These are phyloP conservation scores for Drosophila subobscura DNA, from an alignment of 1,140 invertebrate genomes.

Conservation along the genomic window DNA sequence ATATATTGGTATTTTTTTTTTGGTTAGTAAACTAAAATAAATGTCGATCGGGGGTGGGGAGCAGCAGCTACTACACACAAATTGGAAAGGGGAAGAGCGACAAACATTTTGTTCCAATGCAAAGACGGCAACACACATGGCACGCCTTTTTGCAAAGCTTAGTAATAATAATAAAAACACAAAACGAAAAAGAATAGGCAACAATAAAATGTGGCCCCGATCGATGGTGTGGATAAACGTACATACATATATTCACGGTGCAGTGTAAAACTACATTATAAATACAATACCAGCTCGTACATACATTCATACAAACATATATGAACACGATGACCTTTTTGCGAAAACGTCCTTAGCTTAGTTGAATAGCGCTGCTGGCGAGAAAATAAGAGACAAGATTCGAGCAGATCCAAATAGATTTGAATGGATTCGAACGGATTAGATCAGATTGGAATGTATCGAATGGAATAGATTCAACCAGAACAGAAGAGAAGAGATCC, in stretches of 20 bases:
- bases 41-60: slow-evolving; percentile 32
- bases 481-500: neutral
- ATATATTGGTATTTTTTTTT: slow-evolving; percentile 53
- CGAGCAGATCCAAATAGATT: too few relatives aligned
- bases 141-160: slow-evolving; percentile 72
- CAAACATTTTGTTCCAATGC: slow-evolving; percentile 48
- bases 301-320: slow-evolving; percentile 19
- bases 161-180: slow-evolving; percentile 75
- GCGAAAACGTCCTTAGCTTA: slow-evolving; percentile 77
- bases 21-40: slow-evolving; percentile 55
- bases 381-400: neutral
- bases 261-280: slow-evolving; percentile 4
- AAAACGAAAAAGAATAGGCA: too few relatives aligned
- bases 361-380: slow-evolving; percentile 38
- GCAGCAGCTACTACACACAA: slow-evolving; percentile 57
- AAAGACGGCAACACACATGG: slow-evolving; percentile 32
- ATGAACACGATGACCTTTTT: slow-evolving; percentile 68
- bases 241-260: too few relatives aligned
- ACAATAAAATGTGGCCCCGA: neutral
- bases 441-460: too few relatives aligned
- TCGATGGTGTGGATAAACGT: too few relatives aligned
- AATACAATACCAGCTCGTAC: slow-evolving; percentile 10
- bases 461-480: too few relatives aligned
- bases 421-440: too few relatives aligned
- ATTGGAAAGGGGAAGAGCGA: slow-evolving; percentile 53